Evolutionary conservation across 2,113 vertebrate genomes (phyloP).

Genomic region (Peromyscus leucopus): DNA sequence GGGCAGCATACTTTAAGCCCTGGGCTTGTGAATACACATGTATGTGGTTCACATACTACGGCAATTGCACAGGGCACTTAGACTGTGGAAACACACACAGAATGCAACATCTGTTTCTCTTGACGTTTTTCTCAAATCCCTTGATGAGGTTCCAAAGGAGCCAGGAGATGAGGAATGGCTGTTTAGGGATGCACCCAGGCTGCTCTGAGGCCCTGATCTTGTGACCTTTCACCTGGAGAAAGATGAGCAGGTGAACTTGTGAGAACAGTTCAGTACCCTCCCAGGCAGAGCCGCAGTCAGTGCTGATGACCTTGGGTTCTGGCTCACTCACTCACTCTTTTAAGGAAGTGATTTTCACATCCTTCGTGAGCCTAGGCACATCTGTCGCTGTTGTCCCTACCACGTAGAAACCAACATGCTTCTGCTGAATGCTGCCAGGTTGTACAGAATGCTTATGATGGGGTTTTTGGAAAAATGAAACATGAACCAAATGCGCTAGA

Average conservation of each 20-base stretch:
- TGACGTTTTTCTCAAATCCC: not conserved
- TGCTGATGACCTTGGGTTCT: not conserved
- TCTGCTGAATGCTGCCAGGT: not conserved
- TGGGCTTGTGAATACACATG: not conserved
- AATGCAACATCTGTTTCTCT: not conserved
- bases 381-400: not conserved
- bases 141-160: not conserved
- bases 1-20: not conserved
- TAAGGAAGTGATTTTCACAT: not conserved
- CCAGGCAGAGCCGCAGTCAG: not conserved
- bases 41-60: not conserved
- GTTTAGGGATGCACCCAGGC: not conserved
- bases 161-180: not conserved
- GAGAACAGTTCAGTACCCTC: not conserved
- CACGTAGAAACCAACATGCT: fast-evolving
- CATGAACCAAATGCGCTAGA: not conserved
- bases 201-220: not conserved
- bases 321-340: not conserved
- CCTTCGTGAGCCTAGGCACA: fast-evolving
- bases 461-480: not conserved
- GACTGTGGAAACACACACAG: not conserved
- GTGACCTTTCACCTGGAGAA: not conserved
- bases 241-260: not conserved
- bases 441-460: not conserved
- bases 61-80: not conserved